Base-by-base conservation (phyloP, 1,140 invertebrate species). In the Polypedilum pembai region DNA sequence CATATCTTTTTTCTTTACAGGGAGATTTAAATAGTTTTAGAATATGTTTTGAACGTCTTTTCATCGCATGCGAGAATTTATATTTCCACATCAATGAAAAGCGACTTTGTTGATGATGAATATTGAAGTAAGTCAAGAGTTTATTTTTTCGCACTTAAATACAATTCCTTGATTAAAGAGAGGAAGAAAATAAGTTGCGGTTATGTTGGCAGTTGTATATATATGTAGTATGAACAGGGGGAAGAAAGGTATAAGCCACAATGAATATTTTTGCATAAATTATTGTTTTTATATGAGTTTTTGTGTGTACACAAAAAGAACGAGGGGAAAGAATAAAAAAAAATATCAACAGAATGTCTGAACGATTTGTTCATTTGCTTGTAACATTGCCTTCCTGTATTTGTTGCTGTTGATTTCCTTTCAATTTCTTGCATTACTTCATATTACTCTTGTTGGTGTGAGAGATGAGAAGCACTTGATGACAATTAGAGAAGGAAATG, bases 41-140 rank as follows among this genome's bases (percentile, higher is more conserved):
- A 69, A 69, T 69, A 69, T 69, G 65, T 10, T 69, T 69, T 69
- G 65, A 69, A 18, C 65, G 65, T 18, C 17, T 69, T 8, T 69
- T 20, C 20, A 69, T 69, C 4, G 65, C 65, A 69, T 69, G 65
- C 20, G 65, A 69, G 20, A 69, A 69, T 18, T 69, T 69, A 20
- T 69, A 69, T 21, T 69, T 69, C 18, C 65, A 69, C 65, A 18
- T 69, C 4, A 69, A 69, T 21, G 65, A 69, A 20, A 69, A 69
- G 10, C 65, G 65, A 75, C 73, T 40, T 15, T 76, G 75, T 74
- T 75, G 45, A 56, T 56, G 10, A n/a, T 15, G 3, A 56, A 56
- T n/a, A 56, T 56, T n/a, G 45, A 56, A 15, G 10, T 45, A 2
- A 45, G 8, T 15, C 41, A 45, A 45, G 24, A 33, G 2, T 33